Evolutionary conservation across 2,113 vertebrate genomes (phyloP), one percentile per base, ranked within the genome.

Genomic region (Corynorhinus townsendii): DNA sequence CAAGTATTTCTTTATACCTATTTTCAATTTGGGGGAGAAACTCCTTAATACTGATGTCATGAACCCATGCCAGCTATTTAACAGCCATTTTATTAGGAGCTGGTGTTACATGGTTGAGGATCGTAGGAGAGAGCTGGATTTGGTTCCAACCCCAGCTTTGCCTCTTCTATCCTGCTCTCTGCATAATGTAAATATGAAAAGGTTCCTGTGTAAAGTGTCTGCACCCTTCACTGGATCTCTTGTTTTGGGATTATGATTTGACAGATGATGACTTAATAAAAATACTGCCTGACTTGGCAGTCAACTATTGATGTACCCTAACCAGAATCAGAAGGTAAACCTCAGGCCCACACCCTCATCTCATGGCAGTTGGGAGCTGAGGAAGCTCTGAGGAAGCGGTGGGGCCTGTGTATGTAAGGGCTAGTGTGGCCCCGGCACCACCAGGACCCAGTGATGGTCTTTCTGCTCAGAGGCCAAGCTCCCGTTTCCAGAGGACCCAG

Each of bases 401-500:
- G 11, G 40, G 15, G 24, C 35, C 73, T 40, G n/a, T 77, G 54
- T 2, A 17, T 2, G 14, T 40, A 8, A 84, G 22, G 49, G 35
- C 30, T 4, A 19, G 69, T 1, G 77, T 5, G 5, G 15, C 43
- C 9, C 3, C 1, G 62, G n/a, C 33, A 5, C 52, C 26, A 49
- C 3, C 2, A 11, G 20, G 62, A 24, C 8, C 2, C 19, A n/a
- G 11, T 9, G 7, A 14, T 5, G 71, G 71, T 24, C 20, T 0
- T 40, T 30, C 17, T 1, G 68, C 56, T 20, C 71, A 15, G 20
- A 12, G 11, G 28, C 11, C 59, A 5, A 22, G 11, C 43, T 22
- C 24, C 6, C 0, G 12, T 38, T 14, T 35, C 54, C 19, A 0
- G 35, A 33, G 3, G 30, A 26, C 20, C 73, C n/a, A 43, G 19